Conservation (phyloP, 2,797 vertebrate genomes). For the Melanotaenia pygmaea region DNA sequence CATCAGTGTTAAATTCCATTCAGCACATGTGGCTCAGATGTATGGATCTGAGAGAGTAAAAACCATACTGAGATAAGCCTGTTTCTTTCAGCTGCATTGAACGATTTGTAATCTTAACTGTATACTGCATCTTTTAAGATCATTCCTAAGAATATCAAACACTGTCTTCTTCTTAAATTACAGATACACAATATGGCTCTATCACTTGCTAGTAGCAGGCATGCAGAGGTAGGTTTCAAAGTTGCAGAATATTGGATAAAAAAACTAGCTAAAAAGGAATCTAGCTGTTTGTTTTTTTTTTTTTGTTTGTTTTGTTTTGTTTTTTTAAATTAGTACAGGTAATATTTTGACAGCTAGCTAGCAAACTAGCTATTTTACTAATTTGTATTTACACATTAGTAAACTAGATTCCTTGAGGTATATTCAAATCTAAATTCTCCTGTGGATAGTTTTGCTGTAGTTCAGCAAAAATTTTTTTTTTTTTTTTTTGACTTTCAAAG, state of each 20-base stretch:
- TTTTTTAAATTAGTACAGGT: too few relatives aligned
- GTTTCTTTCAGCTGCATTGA: conserved; percentile 53
- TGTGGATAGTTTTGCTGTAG: neutral
- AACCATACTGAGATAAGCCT: conserved; percentile 61
- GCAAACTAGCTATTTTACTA: too few relatives aligned
- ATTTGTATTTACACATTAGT: too few relatives aligned
- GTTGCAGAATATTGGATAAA: neutral
- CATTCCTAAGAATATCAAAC: conserved; percentile 32
- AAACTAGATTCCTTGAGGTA: neutral
- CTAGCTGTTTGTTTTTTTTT: too few relatives aligned
- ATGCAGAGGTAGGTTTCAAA: neutral
- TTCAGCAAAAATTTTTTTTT: neutral
- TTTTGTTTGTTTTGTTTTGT: too few relatives aligned
- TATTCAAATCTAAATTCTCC: neutral
- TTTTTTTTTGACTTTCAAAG: too few relatives aligned
- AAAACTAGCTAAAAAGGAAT: neutral
- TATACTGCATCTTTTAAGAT: conserved; percentile 38
- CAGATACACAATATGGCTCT: conserved; percentile 17
- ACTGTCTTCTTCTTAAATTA: conserved; percentile 19
- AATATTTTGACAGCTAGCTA: too few relatives aligned
- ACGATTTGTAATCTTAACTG: conserved; percentile 60
- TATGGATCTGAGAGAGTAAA: conserved; percentile 54
- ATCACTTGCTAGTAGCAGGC: neutral
- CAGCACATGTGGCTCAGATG: conserved; percentile 44
- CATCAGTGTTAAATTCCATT: conserved; percentile 53